Conservation (phyloP, 2,888 invertebrate genomes). For the Drosophila rubida region DNA sequence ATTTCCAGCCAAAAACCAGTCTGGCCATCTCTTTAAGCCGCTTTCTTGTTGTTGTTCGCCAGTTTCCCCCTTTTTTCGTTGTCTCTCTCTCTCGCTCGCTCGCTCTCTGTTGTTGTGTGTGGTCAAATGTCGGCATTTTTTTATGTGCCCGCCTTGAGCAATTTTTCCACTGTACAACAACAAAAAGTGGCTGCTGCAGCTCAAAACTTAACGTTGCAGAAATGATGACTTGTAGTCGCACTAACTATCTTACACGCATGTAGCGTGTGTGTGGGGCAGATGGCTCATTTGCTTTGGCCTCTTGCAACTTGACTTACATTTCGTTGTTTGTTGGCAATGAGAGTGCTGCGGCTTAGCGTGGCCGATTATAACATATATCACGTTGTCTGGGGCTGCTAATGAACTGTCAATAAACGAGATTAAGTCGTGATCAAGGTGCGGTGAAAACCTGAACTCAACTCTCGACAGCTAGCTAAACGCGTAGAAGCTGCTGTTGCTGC, state of each 20-base stretch:
- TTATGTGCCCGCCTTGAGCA: slow-evolving; percentile 72
- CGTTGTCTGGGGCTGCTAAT: slow-evolving; percentile 61
- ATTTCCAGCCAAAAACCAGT: slow-evolving; percentile 75
- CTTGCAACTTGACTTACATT: slow-evolving; percentile 2
- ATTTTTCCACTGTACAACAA: slow-evolving; percentile 69
- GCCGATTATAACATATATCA: slow-evolving; percentile 33
- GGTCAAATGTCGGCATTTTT: slow-evolving; percentile 78
- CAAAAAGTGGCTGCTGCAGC: slow-evolving; percentile 20
- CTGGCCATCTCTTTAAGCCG: slow-evolving; percentile 71
- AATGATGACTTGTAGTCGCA: slow-evolving; percentile 51
- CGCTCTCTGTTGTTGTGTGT: slow-evolving; percentile 52
- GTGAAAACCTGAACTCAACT: slow-evolving; percentile 47
- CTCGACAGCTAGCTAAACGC: slow-evolving; percentile 25
- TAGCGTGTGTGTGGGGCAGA: not conserved
- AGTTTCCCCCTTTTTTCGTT: slow-evolving; percentile 61
- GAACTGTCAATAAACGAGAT: slow-evolving; percentile 75
- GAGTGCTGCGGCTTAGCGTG: slow-evolving; percentile 9
- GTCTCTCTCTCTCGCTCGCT: slow-evolving; percentile 8
- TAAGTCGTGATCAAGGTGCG: slow-evolving; percentile 70
- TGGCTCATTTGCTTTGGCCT: not conserved
- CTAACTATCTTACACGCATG: not conserved
- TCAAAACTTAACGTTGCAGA: slow-evolving; percentile 70
- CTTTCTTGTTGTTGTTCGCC: slow-evolving; percentile 30
- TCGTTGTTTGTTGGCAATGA: slow-evolving; percentile 26
- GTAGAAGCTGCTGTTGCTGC: slow-evolving; percentile 5